phyloP scores from a whole-genome alignment of 2,113 vertebrate species.

The Morone saxatilis region DNA sequence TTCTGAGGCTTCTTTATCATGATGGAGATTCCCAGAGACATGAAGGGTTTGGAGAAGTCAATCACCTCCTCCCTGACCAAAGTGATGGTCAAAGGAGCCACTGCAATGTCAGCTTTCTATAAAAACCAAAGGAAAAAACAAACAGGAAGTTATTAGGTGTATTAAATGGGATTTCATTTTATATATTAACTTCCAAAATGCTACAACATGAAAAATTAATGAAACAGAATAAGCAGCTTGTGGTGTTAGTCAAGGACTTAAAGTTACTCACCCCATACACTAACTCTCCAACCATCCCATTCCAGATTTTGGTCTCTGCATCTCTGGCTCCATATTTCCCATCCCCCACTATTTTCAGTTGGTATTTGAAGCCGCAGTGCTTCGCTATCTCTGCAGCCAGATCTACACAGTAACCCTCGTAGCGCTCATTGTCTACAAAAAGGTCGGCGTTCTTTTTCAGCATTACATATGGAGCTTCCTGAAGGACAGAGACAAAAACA shows the following conservation, averaged over 20 bases:
- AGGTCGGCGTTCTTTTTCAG: constrained; percentile 98
- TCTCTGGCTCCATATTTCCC: constrained; percentile 99
- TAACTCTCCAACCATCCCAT: constrained; percentile 99
- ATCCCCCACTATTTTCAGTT: constrained; percentile 96
- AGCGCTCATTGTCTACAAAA: constrained; percentile 96
- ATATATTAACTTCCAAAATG: neutral
- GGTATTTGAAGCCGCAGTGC: constrained; percentile 99
- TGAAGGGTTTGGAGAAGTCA: constrained; percentile 99
- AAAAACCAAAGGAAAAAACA: neutral
- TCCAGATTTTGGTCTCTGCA: constrained; percentile 99
- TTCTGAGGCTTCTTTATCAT: constrained; percentile 99
- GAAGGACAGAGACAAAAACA: constrained; percentile 34
- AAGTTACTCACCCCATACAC: constrained; percentile 94
- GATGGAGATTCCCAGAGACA: constrained; percentile 99
- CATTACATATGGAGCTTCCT: constrained; percentile 99
- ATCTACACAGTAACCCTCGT: constrained; percentile 99
- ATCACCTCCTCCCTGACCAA: constrained; percentile 99
- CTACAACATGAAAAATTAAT: neutral
- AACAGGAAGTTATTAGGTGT: neutral
- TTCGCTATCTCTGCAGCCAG: constrained; percentile 98
- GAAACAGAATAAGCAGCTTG: neutral
- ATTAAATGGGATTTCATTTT: neutral
- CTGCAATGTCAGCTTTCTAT: constrained; percentile 99
- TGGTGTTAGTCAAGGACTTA: neutral
- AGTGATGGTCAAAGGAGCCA: constrained; percentile 97